phyloP scores from a whole-genome alignment of 2,888 invertebrate genomes.

The Amiota mariae region DNA sequence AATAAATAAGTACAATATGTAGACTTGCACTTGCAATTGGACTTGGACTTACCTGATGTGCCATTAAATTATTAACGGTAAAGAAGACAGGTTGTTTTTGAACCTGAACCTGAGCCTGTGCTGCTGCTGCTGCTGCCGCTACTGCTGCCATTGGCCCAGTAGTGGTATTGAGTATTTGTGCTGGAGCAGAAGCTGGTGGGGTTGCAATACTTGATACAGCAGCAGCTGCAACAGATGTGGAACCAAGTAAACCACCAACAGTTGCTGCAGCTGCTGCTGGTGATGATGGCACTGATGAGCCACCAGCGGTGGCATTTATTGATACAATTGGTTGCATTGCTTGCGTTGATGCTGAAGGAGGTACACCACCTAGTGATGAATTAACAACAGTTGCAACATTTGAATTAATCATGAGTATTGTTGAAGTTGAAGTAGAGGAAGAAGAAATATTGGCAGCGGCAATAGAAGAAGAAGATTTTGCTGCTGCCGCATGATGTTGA shows the following conservation, averaged over 20 bases:
- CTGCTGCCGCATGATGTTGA: slow-evolving; percentile 36
- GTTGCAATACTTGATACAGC: slow-evolving; percentile 51
- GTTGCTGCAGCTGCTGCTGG: slow-evolving; percentile 50
- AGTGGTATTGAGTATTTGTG: slow-evolving; percentile 57
- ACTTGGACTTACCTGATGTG: slow-evolving; percentile 66
- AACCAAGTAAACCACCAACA: slow-evolving; percentile 36
- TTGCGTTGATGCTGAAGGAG: slow-evolving; percentile 34
- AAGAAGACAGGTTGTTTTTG: slow-evolving; percentile 68
- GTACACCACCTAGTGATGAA: slow-evolving; percentile 43
- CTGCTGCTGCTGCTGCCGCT: slow-evolving; percentile 53
- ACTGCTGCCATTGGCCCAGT: slow-evolving; percentile 46
- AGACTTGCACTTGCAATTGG: too few species aligned
- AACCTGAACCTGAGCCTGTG: slow-evolving; percentile 41
- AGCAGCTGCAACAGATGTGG: slow-evolving; percentile 37
- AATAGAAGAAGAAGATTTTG: slow-evolving; percentile 23
- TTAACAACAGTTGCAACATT: slow-evolving; percentile 52
- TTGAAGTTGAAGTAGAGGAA: slow-evolving; percentile 49
- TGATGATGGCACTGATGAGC: slow-evolving; percentile 60
- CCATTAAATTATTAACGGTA: slow-evolving; percentile 64
- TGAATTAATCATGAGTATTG: slow-evolving; percentile 59
- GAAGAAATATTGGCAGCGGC: slow-evolving; percentile 39
- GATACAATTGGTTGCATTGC: slow-evolving; percentile 20
- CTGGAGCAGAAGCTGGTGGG: slow-evolving; percentile 61
- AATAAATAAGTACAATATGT: too few species aligned
- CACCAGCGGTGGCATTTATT: neutral